These are phyloP conservation scores for Vanessa cardui DNA, from an alignment of 2,888 invertebrate genomes.

Conservation along the genomic window DNA sequence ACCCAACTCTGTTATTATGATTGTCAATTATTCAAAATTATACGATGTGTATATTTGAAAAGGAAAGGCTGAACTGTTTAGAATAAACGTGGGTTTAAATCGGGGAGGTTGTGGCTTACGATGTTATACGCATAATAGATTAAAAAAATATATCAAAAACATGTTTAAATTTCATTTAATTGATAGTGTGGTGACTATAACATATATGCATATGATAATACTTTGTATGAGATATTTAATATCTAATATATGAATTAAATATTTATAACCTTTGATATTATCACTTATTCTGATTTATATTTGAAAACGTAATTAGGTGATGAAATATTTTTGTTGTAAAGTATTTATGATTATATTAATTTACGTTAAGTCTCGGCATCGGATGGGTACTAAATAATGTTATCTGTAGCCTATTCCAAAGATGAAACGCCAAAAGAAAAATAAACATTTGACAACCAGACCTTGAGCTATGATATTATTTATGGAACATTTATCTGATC, in stretches of 20 bases:
- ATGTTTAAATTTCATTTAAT: not conserved
- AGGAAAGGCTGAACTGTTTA: conserved; percentile 4
- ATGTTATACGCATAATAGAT: not conserved
- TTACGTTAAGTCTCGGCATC: too few relatives aligned
- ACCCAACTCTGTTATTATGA: too few relatives aligned
- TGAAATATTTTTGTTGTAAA: not conserved
- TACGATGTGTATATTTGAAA: not conserved
- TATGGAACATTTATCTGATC: too few relatives aligned
- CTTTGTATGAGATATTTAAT: conserved; percentile 1
- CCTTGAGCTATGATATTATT: too few relatives aligned
- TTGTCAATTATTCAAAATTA: conserved; percentile 4
- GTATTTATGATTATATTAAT: not conserved
- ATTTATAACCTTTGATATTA: conserved; percentile 1
- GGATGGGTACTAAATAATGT: too few relatives aligned
- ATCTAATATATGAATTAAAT: not conserved
- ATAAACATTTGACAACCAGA: too few relatives aligned
- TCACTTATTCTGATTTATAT: not conserved
- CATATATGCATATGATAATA: not conserved
- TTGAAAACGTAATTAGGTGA: too few relatives aligned
- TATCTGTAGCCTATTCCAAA: too few relatives aligned
- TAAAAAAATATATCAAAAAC: not conserved
- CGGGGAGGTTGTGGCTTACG: not conserved
- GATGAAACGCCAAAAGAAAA: too few relatives aligned
- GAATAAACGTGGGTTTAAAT: not conserved
- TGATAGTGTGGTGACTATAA: not conserved